phyloP scores from a whole-genome alignment of 2,113 vertebrate species.

The Bubalus kerabau region DNA sequence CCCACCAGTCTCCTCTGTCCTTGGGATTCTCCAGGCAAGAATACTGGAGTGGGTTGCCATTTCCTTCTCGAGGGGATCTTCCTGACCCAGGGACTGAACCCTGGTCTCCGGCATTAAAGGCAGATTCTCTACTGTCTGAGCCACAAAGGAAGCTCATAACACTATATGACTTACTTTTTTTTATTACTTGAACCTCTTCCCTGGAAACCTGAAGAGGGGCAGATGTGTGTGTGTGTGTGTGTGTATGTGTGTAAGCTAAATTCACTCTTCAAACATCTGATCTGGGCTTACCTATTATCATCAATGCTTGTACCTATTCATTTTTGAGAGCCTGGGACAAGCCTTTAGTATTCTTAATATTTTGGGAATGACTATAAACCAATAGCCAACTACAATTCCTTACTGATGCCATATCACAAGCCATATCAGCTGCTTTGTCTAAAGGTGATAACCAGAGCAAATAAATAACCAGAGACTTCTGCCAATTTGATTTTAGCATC shows the following conservation, averaged over 20 bases:
- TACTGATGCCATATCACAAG: neutral
- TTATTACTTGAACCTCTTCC: neutral
- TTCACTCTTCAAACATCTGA: neutral
- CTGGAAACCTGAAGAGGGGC: neutral
- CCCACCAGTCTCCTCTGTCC: neutral
- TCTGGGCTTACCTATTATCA: neutral
- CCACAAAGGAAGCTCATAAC: neutral
- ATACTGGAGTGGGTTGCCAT: neutral
- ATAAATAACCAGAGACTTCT: neutral
- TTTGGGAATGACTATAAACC: neutral
- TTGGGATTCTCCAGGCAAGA: neutral
- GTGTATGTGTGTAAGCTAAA: neutral
- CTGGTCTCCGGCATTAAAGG: neutral
- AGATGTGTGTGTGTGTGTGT: neutral
- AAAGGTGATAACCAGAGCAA: neutral
- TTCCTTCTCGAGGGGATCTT: neutral
- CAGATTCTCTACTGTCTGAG: neutral
- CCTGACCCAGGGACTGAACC: neutral
- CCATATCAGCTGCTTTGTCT: neutral
- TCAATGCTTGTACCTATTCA: neutral
- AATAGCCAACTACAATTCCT: neutral
- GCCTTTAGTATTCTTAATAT: neutral
- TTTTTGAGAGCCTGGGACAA: neutral
- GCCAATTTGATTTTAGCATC: neutral
- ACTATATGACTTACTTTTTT: neutral